Base-by-base conservation (phyloP, 1,140 invertebrate species). In the Pantala flavescens region DNA sequence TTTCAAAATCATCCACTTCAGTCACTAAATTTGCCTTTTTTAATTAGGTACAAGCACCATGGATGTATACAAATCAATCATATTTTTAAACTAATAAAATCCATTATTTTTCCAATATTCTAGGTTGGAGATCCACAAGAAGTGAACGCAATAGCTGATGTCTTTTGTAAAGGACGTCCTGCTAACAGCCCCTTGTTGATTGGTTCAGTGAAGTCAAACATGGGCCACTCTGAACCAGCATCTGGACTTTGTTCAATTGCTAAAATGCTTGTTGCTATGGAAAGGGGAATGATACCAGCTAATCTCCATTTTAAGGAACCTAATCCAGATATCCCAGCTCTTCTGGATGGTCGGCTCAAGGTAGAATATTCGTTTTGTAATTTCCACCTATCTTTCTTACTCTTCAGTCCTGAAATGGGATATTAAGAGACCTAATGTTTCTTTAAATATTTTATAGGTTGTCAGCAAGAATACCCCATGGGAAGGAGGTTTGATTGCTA, bases 161-260 rank as follows among this genome's bases (percentile, higher is more conserved):
- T 97, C 24, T 98, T 98, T 83, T 98, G 96, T 82, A 91, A 91
- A 81, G 90, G 90, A 75, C 87, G 97, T 11, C 14, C 49, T 63
- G 16, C 49, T 21, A 85, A 87, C 14, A 83, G 82, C 0, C 94
- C 96, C 1, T 84, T 99, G 23, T 81, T 97, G 1, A 90, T 99
- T 79, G 97, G 97, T 2, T 98, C 96, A 0, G 92, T 98, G 0
- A 99, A 99, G 81, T 96, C 94, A 0, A 99, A 98, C 83, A 97
- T 98, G 94, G 97, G 97, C 0, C 97, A 99, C 80, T 90, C 96
- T 7, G 97, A 99, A 82, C 92, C 96, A 7, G 94, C 95, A 0
- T 98, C 96, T 77, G 94, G 94, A 49, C 81, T 97, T 0, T 95
- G 94, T 80, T 92, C 94, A 0, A 84, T 98, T 71, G 93, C 92